These are phyloP conservation scores for Diabrotica virgifera DNA, from an alignment of 1,140 invertebrate species.

Conservation along the genomic window DNA sequence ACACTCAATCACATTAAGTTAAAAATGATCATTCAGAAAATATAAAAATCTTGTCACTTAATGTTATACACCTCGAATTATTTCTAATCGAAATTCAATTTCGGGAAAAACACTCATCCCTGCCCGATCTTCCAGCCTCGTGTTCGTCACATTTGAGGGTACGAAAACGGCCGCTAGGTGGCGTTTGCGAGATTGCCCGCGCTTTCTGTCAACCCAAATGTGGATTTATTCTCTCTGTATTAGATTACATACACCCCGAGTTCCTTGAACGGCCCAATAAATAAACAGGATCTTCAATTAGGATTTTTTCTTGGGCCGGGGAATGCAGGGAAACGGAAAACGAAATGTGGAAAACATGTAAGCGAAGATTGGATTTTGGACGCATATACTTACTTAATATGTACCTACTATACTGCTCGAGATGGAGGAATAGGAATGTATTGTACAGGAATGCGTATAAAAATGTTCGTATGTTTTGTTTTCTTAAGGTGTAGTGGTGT, in stretches of 20 bases:
- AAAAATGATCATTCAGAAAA: too few relatives aligned
- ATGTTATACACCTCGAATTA: neutral
- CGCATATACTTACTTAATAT: neutral
- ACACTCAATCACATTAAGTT: too few relatives aligned
- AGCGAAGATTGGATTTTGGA: conserved; percentile 15
- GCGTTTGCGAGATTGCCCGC: conserved; percentile 32
- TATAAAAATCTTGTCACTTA: too few relatives aligned
- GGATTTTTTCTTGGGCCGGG: conserved; percentile 32
- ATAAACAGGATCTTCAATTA: conserved; percentile 44
- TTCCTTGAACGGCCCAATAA: conserved; percentile 38
- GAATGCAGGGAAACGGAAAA: conserved; percentile 21
- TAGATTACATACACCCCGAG: conserved; percentile 41
- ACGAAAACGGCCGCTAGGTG: conserved; percentile 26
- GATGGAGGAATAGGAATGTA: too few relatives aligned
- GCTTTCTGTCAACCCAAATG: conserved; percentile 42
- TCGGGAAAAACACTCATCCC: neutral
- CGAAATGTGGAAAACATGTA: conserved; percentile 29
- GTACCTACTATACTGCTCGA: too few relatives aligned
- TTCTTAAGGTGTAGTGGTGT: too few relatives aligned
- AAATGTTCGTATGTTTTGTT: too few relatives aligned
- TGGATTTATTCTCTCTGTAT: conserved; percentile 42
- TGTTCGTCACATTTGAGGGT: conserved; percentile 13
- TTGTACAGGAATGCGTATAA: too few relatives aligned
- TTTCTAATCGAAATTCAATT: neutral
- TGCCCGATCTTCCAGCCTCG: neutral